Conservation (phyloP, 2,888 invertebrate species). For the Exocentrus adspersus region DNA sequence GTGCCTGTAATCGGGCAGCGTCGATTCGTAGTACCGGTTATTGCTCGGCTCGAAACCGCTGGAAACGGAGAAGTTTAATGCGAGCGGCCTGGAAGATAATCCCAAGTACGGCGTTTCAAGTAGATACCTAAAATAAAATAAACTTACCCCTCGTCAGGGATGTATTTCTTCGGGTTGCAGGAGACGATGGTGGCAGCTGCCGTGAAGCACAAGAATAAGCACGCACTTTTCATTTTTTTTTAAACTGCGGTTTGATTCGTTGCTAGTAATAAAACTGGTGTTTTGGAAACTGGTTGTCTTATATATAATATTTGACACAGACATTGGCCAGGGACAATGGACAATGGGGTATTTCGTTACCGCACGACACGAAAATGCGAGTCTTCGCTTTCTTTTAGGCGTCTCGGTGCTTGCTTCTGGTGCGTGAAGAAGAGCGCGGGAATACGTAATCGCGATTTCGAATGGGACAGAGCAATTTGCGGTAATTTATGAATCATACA, state of each 20-base stretch:
- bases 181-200: slow-evolving; percentile 18
- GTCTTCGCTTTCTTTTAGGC: slow-evolving; percentile 50
- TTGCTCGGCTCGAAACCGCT: slow-evolving; percentile 65
- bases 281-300: too few relatives aligned
- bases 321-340: slow-evolving; percentile 53
- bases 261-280: too few relatives aligned
- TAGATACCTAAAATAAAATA: slow-evolving; percentile 9
- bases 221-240: slow-evolving; percentile 19
- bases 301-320: slow-evolving; percentile 57
- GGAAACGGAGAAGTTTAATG: slow-evolving; percentile 14
- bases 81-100: too few relatives aligned
- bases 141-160: slow-evolving; percentile 54
- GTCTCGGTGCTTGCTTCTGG: slow-evolving; percentile 5
- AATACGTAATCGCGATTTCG: slow-evolving; percentile 10
- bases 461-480: too few relatives aligned
- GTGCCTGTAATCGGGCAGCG: slow-evolving; percentile 40
- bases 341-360: slow-evolving; percentile 55
- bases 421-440: neutral
- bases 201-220: slow-evolving; percentile 16
- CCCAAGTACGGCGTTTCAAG: too few relatives aligned
- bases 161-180: slow-evolving; percentile 57
- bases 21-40: slow-evolving; percentile 59
- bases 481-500: too few relatives aligned
- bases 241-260: slow-evolving; percentile 10
- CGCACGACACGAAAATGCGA: slow-evolving; percentile 18